Evolutionary conservation across 2,113 vertebrate genomes (phyloP), one percentile per base, ranked within the genome.

Genomic region (Vidua macroura): DNA sequence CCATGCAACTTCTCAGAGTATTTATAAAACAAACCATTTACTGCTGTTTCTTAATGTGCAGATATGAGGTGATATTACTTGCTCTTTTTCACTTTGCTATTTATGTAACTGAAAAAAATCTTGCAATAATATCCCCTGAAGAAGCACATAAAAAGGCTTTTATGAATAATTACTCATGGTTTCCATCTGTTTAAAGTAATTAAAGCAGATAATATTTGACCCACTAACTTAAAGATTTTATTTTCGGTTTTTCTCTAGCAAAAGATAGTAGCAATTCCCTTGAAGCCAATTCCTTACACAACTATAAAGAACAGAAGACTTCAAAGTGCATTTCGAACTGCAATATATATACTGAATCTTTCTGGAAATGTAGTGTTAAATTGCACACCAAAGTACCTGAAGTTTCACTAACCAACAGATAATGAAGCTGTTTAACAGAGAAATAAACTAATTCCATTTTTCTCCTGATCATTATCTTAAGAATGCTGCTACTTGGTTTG

Each of bases 181-280:
- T 94, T 94, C 59, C 59, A 88, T 90, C 63, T 89, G 30, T 86
- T 86, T 89, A 88, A 84, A 86, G 39, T 49, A 93, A 88, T 64
- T 95, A 85, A 92, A 86, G 63, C 33, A 79, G 63, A 83, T 79
- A 1, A 88, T 87, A 91, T 77, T 85, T 79, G 82, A 91, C 67
- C 51, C 55, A 76, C 69, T 96, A 91, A 90, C 82, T 93, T 85
- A 43, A 93, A 92, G 72, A 93, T 73, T 87, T 46, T 90, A 52
- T 86, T 88, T 88, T 81, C 81, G 14, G 13, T 86, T 88, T 93
- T 92, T 70, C 70, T 84, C n/a, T 39, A 69, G 43, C 51, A 83
- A 90, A 86, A 28, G 19, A 82, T 37, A 86, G 67, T 30, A 90
- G 33, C 16, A 79, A 92, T 81, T 93, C 78, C 74, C 75, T 81